These are phyloP conservation scores for Thamnophis sirtalis DNA, from an alignment of 2,113 vertebrate species.

Conservation along the genomic window DNA sequence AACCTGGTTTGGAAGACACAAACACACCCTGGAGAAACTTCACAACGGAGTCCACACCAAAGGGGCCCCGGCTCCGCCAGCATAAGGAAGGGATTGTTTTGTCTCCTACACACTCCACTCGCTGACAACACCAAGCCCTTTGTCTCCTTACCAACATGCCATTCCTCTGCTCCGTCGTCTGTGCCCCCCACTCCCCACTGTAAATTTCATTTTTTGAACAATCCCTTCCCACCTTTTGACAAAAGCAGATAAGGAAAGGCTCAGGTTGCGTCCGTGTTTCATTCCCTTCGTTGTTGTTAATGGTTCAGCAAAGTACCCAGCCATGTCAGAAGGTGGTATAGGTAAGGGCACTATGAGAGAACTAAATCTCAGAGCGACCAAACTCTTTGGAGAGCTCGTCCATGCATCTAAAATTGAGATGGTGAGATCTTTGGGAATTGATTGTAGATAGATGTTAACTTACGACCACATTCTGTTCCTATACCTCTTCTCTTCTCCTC, in stretches of 20 bases:
- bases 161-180: background rate
- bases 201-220: background rate
- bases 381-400: background rate
- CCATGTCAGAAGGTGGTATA: background rate
- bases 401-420: background rate
- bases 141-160: background rate
- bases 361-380: background rate
- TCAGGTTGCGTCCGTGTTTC: background rate
- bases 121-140: conserved; percentile 27
- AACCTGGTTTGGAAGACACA: conserved; percentile 2
- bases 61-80: accelerated
- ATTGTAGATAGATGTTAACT: background rate
- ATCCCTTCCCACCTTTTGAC: background rate
- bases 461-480: too few relatives aligned
- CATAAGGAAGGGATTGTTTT: background rate
- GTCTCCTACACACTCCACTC: conserved; percentile 28
- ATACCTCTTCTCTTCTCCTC: too few relatives aligned
- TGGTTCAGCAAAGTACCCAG: background rate
- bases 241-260: background rate
- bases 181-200: background rate
- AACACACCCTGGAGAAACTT: background rate
- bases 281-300: background rate
- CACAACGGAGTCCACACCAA: background rate
- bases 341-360: background rate
- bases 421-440: background rate